phyloP scores from a whole-genome alignment of 2,113 vertebrate genomes.

The Lycaon pictus region DNA sequence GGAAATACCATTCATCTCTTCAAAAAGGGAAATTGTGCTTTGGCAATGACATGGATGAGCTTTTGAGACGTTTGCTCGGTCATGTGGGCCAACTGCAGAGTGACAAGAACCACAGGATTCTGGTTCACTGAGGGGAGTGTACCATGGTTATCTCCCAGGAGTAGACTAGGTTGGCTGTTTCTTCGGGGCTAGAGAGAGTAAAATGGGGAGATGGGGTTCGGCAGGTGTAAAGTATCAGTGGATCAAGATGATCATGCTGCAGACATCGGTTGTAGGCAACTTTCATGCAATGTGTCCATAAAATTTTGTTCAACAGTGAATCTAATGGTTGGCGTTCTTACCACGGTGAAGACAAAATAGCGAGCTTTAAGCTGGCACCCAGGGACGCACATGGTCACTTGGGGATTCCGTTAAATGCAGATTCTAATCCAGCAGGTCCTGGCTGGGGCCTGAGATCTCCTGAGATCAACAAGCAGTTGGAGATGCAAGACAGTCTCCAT shows the following conservation, averaged over 20 bases:
- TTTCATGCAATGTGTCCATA: rapidly evolving
- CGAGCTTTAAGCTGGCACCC: background rate
- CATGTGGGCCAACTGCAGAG: background rate
- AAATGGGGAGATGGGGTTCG: background rate
- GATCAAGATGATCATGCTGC: background rate
- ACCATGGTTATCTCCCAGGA: background rate
- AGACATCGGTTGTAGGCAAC: background rate
- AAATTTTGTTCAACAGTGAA: background rate
- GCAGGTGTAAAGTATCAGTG: background rate
- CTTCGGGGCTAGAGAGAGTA: background rate
- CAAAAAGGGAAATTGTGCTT: background rate
- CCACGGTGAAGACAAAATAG: background rate
- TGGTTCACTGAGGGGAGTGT: background rate
- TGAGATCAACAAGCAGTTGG: no score
- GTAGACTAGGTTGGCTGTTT: background rate
- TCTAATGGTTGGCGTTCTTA: background rate
- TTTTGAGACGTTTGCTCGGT: background rate
- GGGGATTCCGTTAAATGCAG: background rate
- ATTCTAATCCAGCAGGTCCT: background rate
- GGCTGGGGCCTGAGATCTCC: background rate
- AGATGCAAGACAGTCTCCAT: no score
- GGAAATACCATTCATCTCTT: background rate
- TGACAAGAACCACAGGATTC: background rate
- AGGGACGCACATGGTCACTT: background rate
- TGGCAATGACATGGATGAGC: background rate